Conservation (phyloP, 92 coral and sea anemone species). For the Desmophyllum pertusum region DNA sequence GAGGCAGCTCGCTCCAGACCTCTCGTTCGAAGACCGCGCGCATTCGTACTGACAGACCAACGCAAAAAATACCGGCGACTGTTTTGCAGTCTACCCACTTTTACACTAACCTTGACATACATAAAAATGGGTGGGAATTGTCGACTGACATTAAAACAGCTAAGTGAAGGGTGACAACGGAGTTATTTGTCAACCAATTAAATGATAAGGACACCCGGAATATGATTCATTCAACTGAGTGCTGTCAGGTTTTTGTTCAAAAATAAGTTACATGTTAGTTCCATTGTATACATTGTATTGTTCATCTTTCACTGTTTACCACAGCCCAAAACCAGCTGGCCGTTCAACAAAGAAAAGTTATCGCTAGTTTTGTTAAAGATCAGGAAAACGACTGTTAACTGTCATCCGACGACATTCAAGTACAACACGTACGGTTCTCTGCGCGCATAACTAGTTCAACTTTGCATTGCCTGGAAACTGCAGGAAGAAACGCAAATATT, state of each 20-base stretch:
- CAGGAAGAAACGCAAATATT: neutral
- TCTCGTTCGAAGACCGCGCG: too few species aligned
- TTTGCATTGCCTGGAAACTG: conserved; percentile 12
- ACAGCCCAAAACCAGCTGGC: neutral
- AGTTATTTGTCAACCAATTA: neutral
- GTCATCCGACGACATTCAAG: neutral
- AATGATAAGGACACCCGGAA: neutral
- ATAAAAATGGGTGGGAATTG: too few species aligned
- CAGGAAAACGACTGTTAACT: neutral
- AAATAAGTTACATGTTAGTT: neutral
- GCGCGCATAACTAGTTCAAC: neutral
- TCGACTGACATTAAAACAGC: too few species aligned
- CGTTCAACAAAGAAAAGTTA: neutral
- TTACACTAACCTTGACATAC: too few species aligned
- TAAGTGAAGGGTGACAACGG: neutral
- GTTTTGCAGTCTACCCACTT: too few species aligned
- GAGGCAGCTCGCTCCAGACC: too few species aligned
- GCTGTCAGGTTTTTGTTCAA: neutral
- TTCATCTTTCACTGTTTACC: neutral
- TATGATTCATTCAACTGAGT: neutral
- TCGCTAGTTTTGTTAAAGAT: neutral
- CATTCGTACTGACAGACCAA: too few species aligned
- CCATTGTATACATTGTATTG: neutral
- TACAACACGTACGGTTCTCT: neutral
- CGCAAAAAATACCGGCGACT: too few species aligned